These are phyloP conservation scores for Puffinus mauretanicus DNA, from an alignment of 2,113 vertebrate species.

Conservation along the genomic window DNA sequence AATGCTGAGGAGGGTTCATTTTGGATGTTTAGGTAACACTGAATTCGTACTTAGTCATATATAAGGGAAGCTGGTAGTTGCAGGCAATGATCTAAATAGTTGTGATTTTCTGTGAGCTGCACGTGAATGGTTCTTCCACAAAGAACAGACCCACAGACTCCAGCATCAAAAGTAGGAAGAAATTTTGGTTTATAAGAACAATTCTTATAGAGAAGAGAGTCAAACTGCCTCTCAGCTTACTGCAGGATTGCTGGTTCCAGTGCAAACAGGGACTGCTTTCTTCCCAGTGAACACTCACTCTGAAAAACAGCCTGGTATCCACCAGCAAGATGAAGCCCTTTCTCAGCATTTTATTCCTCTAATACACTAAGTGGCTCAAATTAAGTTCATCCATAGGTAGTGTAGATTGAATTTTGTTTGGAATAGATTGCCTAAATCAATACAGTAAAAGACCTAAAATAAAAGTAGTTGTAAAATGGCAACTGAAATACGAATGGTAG, in stretches of 20 bases:
- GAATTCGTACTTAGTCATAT: not conserved
- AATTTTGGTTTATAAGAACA: not conserved
- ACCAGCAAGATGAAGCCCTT: not conserved
- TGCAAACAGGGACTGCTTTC: not conserved
- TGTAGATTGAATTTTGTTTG: not conserved
- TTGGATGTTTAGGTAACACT: not conserved
- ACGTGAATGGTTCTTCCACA: not conserved
- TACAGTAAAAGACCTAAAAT: not conserved
- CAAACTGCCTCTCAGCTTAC: not conserved
- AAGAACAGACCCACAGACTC: not conserved
- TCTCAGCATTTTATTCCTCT: not conserved
- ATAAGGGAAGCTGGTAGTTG: not conserved
- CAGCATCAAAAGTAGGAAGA: not conserved
- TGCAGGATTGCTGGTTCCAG: not conserved
- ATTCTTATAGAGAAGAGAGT: not conserved
- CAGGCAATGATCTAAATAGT: not conserved
- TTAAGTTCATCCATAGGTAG: not conserved
- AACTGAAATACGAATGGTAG: not conserved
- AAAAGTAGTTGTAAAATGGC: not conserved
- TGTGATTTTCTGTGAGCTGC: not conserved
- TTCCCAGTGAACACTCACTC: not conserved
- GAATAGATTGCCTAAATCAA: not conserved
- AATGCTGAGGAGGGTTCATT: not conserved
- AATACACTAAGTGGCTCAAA: not conserved
- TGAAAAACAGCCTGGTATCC: not conserved